Evolutionary conservation across 2,888 invertebrate species (phyloP), one percentile per base, ranked within the genome.

Genomic region (Alentia gelatinosa): DNA sequence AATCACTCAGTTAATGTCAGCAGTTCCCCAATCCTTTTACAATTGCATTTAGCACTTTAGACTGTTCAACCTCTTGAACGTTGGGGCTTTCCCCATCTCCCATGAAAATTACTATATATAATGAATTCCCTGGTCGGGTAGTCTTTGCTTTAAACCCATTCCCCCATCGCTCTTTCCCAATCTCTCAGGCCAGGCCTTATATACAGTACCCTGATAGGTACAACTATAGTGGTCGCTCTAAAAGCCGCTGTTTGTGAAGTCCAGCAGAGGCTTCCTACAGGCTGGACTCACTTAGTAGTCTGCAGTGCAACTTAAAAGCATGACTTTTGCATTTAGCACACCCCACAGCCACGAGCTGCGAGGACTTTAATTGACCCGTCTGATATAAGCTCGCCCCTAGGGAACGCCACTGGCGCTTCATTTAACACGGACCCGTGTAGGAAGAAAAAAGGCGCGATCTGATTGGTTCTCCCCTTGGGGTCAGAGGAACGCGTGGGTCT

Each of bases 241-340:
- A 56, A 56, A 12, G 56, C 9, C 56, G 56, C 3, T 56, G 19
- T 19, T 56, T 56, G 5, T 3, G 5, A n/a, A 56, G 56, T 56
- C 56, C n/a, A 56, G n/a, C 3, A 56, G 19, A 1, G 56, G 3
- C 3, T 3, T 42, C 56, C 19, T 56, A n/a, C 56, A 56, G n/a
- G n/a, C n/a, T 4, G 26, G 68, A 26, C 68, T n/a, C 26, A 68
- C 68, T 68, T 68, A 68, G 68, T 26, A 30, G 68, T 68, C 68
- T 68, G 33, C 68, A 68, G 68, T n/a, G 26, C 68, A 68, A 68
- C 68, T 30, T 68, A 68, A 68, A 68, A 68, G 68, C 68, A 68
- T 68, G 68, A 68, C 68, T 68, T 68, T 68, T 68, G 30, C 68
- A 68, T 68, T 68, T 68, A 68, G 68, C 68, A 68, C 68, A 26